Base-by-base conservation (phyloP, 2,888 invertebrate species). In the Peribatodes rhomboidaria region DNA sequence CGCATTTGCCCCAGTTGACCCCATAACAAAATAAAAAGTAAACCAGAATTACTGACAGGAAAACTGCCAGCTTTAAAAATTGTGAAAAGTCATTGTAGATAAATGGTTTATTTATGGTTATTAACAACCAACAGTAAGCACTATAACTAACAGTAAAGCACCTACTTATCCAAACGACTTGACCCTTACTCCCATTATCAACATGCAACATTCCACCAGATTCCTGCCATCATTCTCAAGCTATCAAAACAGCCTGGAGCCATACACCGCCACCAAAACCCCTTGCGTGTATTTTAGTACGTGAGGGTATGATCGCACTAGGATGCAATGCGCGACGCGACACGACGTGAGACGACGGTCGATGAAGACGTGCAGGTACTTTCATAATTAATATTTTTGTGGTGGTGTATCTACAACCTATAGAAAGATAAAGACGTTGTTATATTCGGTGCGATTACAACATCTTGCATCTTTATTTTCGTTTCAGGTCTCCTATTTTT, bases 221-320 rank as follows among this genome's bases (percentile, higher is more conserved):
- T 57, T 65, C 59, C 55, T 46, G 41, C 49, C 64, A 64, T 64
- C 35, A 52, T 55, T 60, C 60, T 60, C 56, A 65, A 35, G 50
- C 44, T 39, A 52, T 65, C 56, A 65, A 20, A 65, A 60, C 65
- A 65, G 65, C 65, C 60, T 50, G 39, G 18, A 46, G 65, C 50
- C 56, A 56, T 60, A 60, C 65, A 60, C 50, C 27, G 61, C 61
- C 61, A 53, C 52, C 47, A 49, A 61, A 65, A 54, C 49, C 47
- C 52, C 56, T 50, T 41, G 58, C 46, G 58, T 49, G 59, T 54
- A 33, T 6, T 6, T 27, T 4, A 18, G 54, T 44, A 49, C 88
- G 87, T 89, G 88, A 42, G 18, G 44, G 33, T 20, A 7, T 11
- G 20, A 16, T 13, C 33, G 33, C 44, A 55, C 44, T n/a, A 20